Conservation (phyloP, 2,797 vertebrate species). For the Cynopterus sphinx region DNA sequence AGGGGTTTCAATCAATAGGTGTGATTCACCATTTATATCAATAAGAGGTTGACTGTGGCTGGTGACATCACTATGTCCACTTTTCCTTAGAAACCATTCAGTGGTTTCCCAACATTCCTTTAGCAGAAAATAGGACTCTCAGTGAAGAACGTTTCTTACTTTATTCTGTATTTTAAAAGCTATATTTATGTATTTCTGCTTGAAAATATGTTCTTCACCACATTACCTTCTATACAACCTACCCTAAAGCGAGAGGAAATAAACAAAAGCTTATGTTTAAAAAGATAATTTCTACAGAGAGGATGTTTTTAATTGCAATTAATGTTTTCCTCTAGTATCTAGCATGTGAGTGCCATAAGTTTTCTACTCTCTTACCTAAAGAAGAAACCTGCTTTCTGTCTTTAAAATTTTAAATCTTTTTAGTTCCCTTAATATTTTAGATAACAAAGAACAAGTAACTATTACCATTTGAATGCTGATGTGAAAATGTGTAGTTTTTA, state of each 20-base stretch:
- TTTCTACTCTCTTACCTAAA: background rate
- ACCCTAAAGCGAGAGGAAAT: background rate
- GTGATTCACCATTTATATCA: background rate
- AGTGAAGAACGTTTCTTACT: background rate
- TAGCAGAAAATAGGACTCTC: background rate
- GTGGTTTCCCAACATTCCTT: background rate
- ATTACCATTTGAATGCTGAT: background rate
- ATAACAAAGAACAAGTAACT: background rate
- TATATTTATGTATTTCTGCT: background rate
- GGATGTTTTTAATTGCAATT: background rate
- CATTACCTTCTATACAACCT: background rate
- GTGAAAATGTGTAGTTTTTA: background rate
- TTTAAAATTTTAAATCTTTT: background rate
- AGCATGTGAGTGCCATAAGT: background rate
- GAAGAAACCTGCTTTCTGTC: background rate
- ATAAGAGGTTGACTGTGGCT: background rate
- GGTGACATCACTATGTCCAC: background rate
- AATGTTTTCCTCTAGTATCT: background rate
- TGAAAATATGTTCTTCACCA: background rate
- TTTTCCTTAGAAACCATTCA: background rate
- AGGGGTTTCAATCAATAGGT: background rate
- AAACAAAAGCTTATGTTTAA: background rate
- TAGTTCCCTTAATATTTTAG: background rate
- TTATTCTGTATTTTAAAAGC: background rate
- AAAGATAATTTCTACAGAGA: background rate